A percentile compares a stretch with the other conserved stretches of the same genome.
phyloP scores from a whole-genome alignment of 1,140 invertebrate genomes.

The Oreohelix idahoensis region DNA sequence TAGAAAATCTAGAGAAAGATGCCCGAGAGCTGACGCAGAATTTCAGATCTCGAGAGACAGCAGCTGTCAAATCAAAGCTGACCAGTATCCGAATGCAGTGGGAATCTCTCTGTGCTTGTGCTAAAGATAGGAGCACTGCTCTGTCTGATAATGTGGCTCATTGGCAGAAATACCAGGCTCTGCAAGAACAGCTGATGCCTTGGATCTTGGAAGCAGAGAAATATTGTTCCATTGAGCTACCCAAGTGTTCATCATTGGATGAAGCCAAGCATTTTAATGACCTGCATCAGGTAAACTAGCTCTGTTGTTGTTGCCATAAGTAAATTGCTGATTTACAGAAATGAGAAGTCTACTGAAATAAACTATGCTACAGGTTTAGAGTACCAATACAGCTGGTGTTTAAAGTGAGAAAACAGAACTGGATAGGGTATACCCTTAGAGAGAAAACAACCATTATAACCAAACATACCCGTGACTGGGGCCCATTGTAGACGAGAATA shows the following conservation, averaged over 20 bases:
- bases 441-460: too few species aligned
- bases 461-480: too few species aligned
- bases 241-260: conserved; percentile 78
- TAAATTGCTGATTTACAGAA: too few species aligned
- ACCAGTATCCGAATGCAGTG: conserved; percentile 65
- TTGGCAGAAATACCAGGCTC: conserved; percentile 88
- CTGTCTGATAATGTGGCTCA: conserved; percentile 84
- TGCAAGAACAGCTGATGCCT: conserved; percentile 85
- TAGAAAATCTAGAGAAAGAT: conserved; percentile 84
- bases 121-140: conserved; percentile 80
- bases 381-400: too few species aligned
- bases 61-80: conserved; percentile 67
- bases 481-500: too few species aligned
- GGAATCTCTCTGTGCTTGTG: conserved; percentile 65
- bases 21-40: conserved; percentile 80
- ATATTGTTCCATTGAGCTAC: conserved; percentile 80
- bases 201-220: conserved; percentile 90
- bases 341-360: too few species aligned
- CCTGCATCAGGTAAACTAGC: conserved; percentile 63
- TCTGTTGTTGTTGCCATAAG: background rate
- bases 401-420: too few species aligned
- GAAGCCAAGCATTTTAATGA: conserved; percentile 86
- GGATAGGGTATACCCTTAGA: too few species aligned
- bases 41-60: conserved; percentile 68
- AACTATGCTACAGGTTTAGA: too few species aligned